Base-by-base conservation (phyloP, 2,113 vertebrate genomes). In the Lucifuga dentata region DNA sequence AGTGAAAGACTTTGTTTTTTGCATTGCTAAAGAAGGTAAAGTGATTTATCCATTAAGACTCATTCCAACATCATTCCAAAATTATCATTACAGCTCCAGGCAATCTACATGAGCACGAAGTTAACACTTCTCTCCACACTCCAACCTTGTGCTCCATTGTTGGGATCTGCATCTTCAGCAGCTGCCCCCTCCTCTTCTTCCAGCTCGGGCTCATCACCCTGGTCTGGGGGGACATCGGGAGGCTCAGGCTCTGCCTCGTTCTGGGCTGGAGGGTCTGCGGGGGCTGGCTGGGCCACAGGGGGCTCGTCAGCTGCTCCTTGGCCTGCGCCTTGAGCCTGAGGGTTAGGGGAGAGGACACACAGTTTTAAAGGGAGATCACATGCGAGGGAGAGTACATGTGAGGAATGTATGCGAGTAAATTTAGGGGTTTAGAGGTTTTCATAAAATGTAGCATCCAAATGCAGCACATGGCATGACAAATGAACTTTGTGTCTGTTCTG, bases 121-220 rank as follows among this genome's bases (percentile, higher is more conserved):
- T 29, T 29, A 87, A 90, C 8, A 88, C 88, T 10, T 29, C 26
- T 29, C 26, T 9, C 44, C 36, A 53, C 11, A 60, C 17, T 53
- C 92, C 87, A 32, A 99, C 97, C 98, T 93, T 98, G 97, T 43
- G 94, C 97, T 80, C 95, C 98, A 52, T 98, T 98, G 78, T 99
- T 98, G 70, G 92, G 93, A 33, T 98, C 97, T 2, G 93, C 96
- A 6, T 93, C 98, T 75, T 98, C 98, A 67, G 97, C 96, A 24
- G 94, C 95, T 2, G 93, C 97, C 2, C 93, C 96, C 33, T 99
- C 97, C 8, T 98, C 97, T 57, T 97, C 95, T 40, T 98, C 96
- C 2, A 96, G 92, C 43, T 98, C 97, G 5, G 96, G 92, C 15
- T 98, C 95, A 58, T 98, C 96, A 0, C 81, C 93, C 71, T 95